Conservation (phyloP, 2,888 invertebrate genomes). For the Dicyrtomina minuta region DNA sequence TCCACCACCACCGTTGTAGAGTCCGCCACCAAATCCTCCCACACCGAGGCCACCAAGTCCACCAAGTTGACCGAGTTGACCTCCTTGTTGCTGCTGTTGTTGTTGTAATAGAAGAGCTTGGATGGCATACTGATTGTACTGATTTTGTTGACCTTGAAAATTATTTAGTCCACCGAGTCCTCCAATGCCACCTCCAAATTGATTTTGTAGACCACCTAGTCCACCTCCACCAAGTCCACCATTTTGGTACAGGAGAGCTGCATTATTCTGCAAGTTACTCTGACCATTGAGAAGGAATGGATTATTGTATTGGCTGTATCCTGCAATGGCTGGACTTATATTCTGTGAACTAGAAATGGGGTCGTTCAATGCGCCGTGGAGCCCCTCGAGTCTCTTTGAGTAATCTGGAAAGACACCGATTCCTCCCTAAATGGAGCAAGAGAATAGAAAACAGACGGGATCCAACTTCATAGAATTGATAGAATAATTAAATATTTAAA, state of each 20-base stretch:
- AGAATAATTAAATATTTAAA: neutral
- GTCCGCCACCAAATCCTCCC: slow-evolving; percentile 17
- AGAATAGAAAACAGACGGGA: neutral
- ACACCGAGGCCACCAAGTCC: neutral
- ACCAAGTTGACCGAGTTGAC: no score
- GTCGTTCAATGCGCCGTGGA: neutral
- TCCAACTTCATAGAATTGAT: neutral
- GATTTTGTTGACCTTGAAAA: slow-evolving; percentile 11
- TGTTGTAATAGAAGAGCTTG: slow-evolving; percentile 11
- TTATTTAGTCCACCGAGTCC: slow-evolving; percentile 10
- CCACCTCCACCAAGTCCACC: slow-evolving; percentile 1
- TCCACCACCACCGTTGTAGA: slow-evolving; percentile 1
- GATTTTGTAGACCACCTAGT: slow-evolving; percentile 5
- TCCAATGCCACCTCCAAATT: slow-evolving; percentile 1
- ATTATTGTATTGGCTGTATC: slow-evolving; percentile 4
- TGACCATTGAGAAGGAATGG: slow-evolving; percentile 22
- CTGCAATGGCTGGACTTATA: slow-evolving; percentile 15
- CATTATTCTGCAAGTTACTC: slow-evolving; percentile 10
- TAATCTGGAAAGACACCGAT: slow-evolving; percentile 1
- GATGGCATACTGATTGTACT: no score
- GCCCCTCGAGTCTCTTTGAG: slow-evolving; percentile 14
- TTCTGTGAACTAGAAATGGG: slow-evolving; percentile 27
- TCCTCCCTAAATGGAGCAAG: neutral
- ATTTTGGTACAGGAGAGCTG: neutral
- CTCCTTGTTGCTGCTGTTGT: no score